Base-by-base conservation (phyloP, 2,113 vertebrate genomes). In the Atlantisia rogersi region DNA sequence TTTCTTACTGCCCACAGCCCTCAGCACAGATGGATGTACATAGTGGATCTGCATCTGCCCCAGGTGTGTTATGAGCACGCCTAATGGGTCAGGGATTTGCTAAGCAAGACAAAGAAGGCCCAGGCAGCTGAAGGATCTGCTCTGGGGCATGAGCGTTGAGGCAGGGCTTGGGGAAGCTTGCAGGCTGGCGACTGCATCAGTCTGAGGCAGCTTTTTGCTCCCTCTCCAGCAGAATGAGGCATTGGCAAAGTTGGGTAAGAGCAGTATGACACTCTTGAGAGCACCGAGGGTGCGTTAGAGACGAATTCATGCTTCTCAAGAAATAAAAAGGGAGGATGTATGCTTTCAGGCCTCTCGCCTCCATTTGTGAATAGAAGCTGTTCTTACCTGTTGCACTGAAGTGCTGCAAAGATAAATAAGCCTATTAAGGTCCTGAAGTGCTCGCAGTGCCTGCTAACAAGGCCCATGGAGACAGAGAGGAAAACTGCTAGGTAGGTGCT, bases 331-430 rank as follows among this genome's bases (percentile, higher is more conserved):
- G 32, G 56, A 60, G 22, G 35, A 88, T 90, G 76, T 93, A 32
- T 90, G 48, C 58, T 88, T 95, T 93, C 55, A 88, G 77, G 26
- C 11, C 24, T 84, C 69, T 83, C 29, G 21, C 88, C 56, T 83
- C 48, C 24, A 7, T 90, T 74, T 82, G 35, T 84, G 68, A 81
- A 53, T 42, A 90, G 68, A 63, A 96, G 32, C 39, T 76, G 31
- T 63, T 93, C 42, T 48, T 90, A 56, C 83, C 44, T 88, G 37
- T 93, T 68, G 48, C 37, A 69, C 44, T 71, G 58, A 84, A 71
- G 60, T 63, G 56, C 62, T 93, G 62, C 55, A 60, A 58, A 90
- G 58, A 82, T 82, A 87, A 90, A 90, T 77, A 93, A 92, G 70
- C 46, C 48, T 48, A 21, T 82, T 82, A 69, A 79, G 44, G 40